Base-by-base conservation (phyloP, 92 coral and sea anemone species). In the Scolanthus callimorphus region DNA sequence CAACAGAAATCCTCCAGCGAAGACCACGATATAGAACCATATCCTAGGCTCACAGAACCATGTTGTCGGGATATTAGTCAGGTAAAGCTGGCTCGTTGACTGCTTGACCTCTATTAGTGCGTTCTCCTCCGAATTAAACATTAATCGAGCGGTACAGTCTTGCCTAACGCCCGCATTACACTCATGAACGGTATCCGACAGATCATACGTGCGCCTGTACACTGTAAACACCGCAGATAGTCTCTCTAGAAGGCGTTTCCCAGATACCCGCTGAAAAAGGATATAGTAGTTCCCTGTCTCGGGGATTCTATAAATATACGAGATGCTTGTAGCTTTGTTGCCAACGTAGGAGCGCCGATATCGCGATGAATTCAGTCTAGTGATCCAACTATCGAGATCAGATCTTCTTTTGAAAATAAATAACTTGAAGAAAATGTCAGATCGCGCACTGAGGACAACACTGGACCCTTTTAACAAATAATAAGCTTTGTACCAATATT, bases 1-100 rank as follows among this genome's bases (percentile, higher is more conserved):
- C 17, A 70, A 17, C 19, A 83, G 49, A 34, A 73, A 73, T 4
- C 82, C 77, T 17, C 90, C 96, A 1, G 64, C 86, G 26, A 87
- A 87, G 4, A 78, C 85, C 34, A 89, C 90, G 2, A 78, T 28
- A 39, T 72, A 83, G 59, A 87, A 87, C 96, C 96, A 87, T 57
- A 83, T 60, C 8, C 96, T 84, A 20, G 96, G 85, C 63, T 73
- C 79, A 51, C 96, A 87, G 8, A 50, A 60, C 96, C 96, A 87
- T 30, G 77, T 71, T 43, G 77, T 49, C 25, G 49, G 39, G 39
- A 65, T 54, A 54, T 78, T 87, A 50, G 58, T 64, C 53, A 49
- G 57, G 49, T 74, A 67, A 59, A 74, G 31, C 4, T 57, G 65
- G 9, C 56, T 39, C 0, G 47, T 23, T 27, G 82, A 62, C 57